Percentiles rank a stretch among this genome's conserved stretches.
Conservation (phyloP, 1,140 invertebrate genomes). For the Drosophila rhopaloa region DNA sequence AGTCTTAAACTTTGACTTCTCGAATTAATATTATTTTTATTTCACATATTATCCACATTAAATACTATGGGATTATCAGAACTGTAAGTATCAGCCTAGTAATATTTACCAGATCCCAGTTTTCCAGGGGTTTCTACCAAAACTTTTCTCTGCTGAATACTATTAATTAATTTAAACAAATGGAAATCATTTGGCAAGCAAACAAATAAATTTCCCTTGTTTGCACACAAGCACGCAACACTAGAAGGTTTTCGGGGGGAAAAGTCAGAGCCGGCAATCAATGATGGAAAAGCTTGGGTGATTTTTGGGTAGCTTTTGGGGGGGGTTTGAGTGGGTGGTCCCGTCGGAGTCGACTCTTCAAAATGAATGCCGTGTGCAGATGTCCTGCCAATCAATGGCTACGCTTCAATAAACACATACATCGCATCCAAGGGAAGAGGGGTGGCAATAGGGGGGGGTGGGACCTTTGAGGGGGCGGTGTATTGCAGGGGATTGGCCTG, state of each 20-base stretch:
- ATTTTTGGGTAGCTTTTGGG: neutral
- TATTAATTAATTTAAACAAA: conserved; percentile 77
- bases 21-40: no score
- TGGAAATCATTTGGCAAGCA: conserved; percentile 54
- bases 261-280: conserved; percentile 11
- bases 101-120: neutral
- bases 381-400: conserved; percentile 84
- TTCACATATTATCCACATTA: no score
- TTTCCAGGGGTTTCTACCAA: neutral
- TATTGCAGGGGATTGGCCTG: conserved; percentile 22
- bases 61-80: no score
- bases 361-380: conserved; percentile 84
- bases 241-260: neutral
- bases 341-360: conserved; percentile 59
- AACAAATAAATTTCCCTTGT: conserved; percentile 60
- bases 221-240: conserved; percentile 63
- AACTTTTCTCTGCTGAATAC: conserved; percentile 37
- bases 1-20: no score
- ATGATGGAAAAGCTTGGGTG: neutral
- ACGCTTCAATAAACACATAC: conserved; percentile 83
- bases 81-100: no score
- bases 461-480: conserved; percentile 2
- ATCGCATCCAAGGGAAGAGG: conserved; percentile 40
- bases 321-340: neutral
- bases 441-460: conserved; percentile 23